Evolutionary conservation across 2,113 vertebrate species (phyloP).

Genomic region (Gorsachius goisagi): DNA sequence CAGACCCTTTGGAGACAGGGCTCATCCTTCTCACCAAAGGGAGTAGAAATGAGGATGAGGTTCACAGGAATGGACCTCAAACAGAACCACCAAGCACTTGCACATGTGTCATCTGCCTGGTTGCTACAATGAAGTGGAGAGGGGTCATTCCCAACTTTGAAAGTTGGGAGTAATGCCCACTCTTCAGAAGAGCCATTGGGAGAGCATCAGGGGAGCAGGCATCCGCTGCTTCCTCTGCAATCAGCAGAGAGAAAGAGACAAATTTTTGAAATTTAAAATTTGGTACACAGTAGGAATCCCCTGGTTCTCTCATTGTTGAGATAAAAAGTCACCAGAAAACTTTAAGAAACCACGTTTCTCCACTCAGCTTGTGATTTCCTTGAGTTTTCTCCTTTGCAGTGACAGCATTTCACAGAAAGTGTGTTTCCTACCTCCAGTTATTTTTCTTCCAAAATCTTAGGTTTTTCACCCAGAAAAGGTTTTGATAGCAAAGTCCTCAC

Average conservation of each 20-base stretch:
- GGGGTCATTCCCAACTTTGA: background rate
- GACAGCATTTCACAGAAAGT: background rate
- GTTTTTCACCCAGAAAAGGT: background rate
- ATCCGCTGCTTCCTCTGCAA: background rate
- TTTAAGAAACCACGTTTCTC: background rate
- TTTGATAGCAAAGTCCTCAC: background rate
- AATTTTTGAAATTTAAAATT: background rate
- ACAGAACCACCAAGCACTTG: background rate
- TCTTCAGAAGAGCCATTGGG: background rate
- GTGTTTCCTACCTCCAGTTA: background rate
- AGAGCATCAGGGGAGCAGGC: background rate
- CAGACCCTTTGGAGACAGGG: background rate
- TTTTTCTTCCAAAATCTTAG: background rate
- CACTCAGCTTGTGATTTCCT: background rate
- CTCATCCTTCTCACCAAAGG: background rate
- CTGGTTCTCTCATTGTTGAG: rapidly evolving
- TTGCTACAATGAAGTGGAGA: background rate
- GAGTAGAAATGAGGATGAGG: background rate
- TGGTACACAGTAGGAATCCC: background rate
- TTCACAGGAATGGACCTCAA: background rate
- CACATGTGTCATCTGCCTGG: background rate
- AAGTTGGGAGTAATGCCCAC: background rate
- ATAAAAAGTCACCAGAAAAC: background rate
- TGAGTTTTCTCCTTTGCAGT: background rate
- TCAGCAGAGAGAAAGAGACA: background rate